These are phyloP conservation scores for Psilopogon haemacephalus DNA, from an alignment of 2,113 vertebrate species.

Conservation along the genomic window DNA sequence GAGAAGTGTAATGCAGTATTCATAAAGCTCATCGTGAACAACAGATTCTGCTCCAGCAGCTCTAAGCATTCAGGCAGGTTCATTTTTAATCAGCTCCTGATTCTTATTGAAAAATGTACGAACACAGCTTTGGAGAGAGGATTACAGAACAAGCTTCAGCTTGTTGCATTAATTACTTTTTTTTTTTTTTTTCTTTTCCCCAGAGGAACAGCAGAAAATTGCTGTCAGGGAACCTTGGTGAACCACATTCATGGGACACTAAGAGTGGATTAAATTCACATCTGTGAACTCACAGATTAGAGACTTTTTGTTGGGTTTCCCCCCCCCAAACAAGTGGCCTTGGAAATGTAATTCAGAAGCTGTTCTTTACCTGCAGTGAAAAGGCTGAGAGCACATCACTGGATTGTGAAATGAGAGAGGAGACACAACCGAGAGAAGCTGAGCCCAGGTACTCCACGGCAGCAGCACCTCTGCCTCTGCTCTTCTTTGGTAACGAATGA, in stretches of 20 bases:
- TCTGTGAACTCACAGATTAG: slow-evolving; percentile 50
- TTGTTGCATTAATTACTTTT: slow-evolving; percentile 64
- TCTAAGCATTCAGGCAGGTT: slow-evolving; percentile 27
- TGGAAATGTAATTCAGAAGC: slow-evolving; percentile 38
- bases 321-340: background rate
- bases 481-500: slow-evolving; percentile 20
- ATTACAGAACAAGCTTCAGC: slow-evolving; percentile 65
- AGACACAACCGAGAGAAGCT: background rate
- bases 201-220: slow-evolving; percentile 37
- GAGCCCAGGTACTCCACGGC: background rate
- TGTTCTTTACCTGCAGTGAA: background rate
- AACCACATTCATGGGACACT: background rate
- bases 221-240: slow-evolving; percentile 23
- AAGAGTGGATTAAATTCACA: slow-evolving; percentile 62
- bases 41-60: slow-evolving; percentile 37
- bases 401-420: background rate
- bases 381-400: background rate
- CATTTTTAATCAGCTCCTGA: slow-evolving; percentile 48
- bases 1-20: background rate
- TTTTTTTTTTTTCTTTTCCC: slow-evolving; percentile 39
- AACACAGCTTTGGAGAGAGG: slow-evolving; percentile 48
- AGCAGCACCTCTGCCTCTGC: background rate
- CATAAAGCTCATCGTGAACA: slow-evolving; percentile 31
- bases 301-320: background rate
- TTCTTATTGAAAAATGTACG: slow-evolving; percentile 49